These are phyloP conservation scores for Cherax quadricarinatus DNA, from an alignment of 1,140 invertebrate genomes.

Conservation along the genomic window DNA sequence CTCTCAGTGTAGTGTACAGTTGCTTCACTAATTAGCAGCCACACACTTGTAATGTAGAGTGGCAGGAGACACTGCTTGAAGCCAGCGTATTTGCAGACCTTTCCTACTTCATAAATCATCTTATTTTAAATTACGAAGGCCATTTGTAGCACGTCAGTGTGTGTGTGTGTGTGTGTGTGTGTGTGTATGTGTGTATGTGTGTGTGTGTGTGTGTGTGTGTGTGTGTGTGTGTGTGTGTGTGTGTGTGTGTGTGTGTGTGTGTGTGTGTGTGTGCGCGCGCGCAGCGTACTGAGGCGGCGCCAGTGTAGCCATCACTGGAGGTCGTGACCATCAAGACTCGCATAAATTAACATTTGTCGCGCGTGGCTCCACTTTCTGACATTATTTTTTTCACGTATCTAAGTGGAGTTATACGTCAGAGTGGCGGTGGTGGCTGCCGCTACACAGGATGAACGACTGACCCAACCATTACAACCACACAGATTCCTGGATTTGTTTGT, in stretches of 20 bases:
- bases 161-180: conserved; percentile 18
- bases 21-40: too few relatives aligned
- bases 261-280: too few relatives aligned
- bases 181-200: background rate
- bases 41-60: too few relatives aligned
- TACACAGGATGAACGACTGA: background rate
- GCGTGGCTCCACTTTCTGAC: background rate
- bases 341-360: background rate
- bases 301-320: background rate
- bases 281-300: too few relatives aligned
- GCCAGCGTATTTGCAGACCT: too few relatives aligned
- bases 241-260: conserved; percentile 7
- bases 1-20: too few relatives aligned
- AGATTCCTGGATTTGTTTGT: background rate
- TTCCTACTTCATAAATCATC: too few relatives aligned
- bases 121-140: too few relatives aligned
- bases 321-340: background rate
- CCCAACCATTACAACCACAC: background rate
- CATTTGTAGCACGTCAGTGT: background rate
- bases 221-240: background rate
- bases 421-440: background rate
- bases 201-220: too few relatives aligned
- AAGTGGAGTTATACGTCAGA: background rate
- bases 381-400: background rate
- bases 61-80: too few relatives aligned